These are phyloP conservation scores for Drosophila seclusa DNA, from an alignment of 2,888 invertebrate species.

Conservation along the genomic window DNA sequence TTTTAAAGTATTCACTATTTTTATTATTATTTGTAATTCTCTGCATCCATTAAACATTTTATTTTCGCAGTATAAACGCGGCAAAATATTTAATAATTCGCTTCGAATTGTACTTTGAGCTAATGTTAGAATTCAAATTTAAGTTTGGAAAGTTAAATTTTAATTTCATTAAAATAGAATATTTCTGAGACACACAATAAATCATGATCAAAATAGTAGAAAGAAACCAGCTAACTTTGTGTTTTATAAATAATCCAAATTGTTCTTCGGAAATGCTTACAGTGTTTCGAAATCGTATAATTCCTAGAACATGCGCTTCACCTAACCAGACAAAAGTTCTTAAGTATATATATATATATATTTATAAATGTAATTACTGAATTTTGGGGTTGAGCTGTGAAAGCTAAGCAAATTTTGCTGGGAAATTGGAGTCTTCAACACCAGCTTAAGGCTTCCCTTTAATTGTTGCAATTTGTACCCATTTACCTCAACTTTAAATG, in stretches of 20 bases:
- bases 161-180: background rate
- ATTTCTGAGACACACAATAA: background rate
- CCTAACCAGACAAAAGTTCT: too few species aligned
- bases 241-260: background rate
- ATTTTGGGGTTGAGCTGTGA: background rate
- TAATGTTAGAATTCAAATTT: background rate
- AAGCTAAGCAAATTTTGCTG: background rate
- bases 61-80: background rate
- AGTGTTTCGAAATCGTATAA: accelerated
- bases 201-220: too few species aligned
- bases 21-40: background rate
- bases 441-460: conserved; percentile 29
- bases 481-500: conserved; percentile 15
- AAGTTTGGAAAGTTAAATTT: background rate
- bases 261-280: background rate
- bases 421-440: background rate
- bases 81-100: background rate
- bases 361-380: background rate
- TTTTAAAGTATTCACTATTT: background rate
- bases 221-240: background rate
- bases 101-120: background rate
- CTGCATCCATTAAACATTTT: background rate
- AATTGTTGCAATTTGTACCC: conserved; percentile 55
- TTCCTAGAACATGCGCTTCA: background rate
- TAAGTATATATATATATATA: background rate